Conservation (phyloP, 2,797 vertebrate species). For the Alfaro cultratus region DNA sequence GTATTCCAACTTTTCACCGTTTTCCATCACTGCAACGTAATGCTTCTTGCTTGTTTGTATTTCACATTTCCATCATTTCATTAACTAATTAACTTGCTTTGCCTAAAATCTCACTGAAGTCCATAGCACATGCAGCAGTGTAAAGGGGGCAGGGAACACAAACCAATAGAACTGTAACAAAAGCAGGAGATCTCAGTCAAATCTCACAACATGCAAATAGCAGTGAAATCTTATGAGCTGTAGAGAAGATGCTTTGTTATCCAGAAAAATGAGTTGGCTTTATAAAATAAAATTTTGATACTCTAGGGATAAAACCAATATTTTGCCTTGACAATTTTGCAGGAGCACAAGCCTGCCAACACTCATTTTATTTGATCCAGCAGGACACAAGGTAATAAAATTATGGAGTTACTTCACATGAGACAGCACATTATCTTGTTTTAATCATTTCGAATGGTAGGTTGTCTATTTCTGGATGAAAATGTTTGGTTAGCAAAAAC, state of each 20-base stretch:
- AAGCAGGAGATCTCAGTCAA: not conserved
- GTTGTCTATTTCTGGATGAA: constrained; percentile 1
- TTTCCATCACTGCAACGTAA: not conserved
- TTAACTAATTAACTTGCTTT: not conserved
- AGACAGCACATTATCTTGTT: not conserved
- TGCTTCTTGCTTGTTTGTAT: not conserved
- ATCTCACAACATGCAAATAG: not conserved
- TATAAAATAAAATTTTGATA: not conserved
- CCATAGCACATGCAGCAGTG: not conserved
- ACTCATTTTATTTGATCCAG: not conserved
- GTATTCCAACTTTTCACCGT: not conserved
- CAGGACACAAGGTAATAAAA: not conserved
- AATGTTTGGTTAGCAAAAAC: constrained; percentile 15
- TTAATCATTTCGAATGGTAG: not conserved
- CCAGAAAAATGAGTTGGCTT: not conserved
- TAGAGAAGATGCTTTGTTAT: not conserved
- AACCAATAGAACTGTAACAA: not conserved
- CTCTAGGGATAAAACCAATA: not conserved
- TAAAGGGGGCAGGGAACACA: not conserved
- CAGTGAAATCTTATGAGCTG: not conserved
- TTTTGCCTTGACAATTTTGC: not conserved
- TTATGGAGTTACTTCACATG: not conserved
- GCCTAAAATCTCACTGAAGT: not conserved
- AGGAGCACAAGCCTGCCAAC: not conserved
- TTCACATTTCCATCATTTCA: not conserved